Evolutionary conservation across 2,888 invertebrate species (phyloP), one percentile per base, ranked within the genome.

Genomic region (Caenorhabditis imperialis): DNA sequence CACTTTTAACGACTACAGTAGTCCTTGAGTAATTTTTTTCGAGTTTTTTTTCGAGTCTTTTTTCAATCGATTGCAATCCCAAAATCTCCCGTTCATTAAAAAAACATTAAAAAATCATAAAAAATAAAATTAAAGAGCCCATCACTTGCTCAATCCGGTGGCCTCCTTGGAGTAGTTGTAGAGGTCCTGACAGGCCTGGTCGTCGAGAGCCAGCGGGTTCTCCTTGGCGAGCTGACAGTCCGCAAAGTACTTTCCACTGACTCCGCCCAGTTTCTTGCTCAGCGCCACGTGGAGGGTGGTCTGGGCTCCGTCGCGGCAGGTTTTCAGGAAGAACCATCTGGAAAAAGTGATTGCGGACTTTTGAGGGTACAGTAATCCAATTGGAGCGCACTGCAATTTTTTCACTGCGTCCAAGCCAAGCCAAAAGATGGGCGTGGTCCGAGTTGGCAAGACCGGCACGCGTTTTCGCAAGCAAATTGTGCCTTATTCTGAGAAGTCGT

Each of bases 241-340:
- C 76, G 71, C 35, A 33, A 94, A 92, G 86, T 95, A 95, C 4
- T 92, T 90, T n/a, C 95, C 95, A 1, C 94, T 93, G 84, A 91
- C 90, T 3, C 92, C 92, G 88, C 94, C 93, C 20, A 94, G 89
- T 33, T 91, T 90, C 45, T 92, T 91, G 45, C 93, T 92, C 14
- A 95, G 91, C 83, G 93, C 93, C 10, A 94, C 92, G 89, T 92
- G 92, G 7, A 93, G 91, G 51, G 94, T 91, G 0, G 94, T 92
- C 69, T 92, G 91, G 0, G 95, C 93, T 20, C 96, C 96, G 88
- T 93, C 91, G 70, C 92, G 92, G 5, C 94, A 92, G 0, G 92
- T 92, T 92, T 93, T 88, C 74, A 90, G 88, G 78, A 85, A 73
- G 71, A 84, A 85, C 84, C 86, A 87, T 42, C 85, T 81, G 42